A percentile compares a stretch with the other conserved stretches of the same genome.
Conservation (phyloP, 1,140 invertebrate species). For the Atta cephalotes region DNA sequence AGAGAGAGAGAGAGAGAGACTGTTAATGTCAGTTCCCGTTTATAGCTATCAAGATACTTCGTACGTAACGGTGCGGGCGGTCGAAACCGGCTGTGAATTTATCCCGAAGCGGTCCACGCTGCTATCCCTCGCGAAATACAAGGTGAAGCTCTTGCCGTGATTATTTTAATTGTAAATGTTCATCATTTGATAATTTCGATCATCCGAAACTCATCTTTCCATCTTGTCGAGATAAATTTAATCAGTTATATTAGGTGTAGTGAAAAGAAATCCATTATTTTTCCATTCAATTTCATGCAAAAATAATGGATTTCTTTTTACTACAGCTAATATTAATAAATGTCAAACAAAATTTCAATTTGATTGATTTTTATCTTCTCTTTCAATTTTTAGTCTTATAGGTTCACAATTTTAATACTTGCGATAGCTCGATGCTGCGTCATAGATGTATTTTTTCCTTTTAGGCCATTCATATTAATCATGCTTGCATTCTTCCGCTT, state of each 20-base stretch:
- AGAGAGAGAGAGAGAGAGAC: no score
- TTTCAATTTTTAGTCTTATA: slow-evolving; percentile 15
- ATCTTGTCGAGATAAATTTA: neutral
- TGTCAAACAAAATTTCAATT: neutral
- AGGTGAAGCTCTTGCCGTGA: neutral
- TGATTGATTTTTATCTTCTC: neutral
- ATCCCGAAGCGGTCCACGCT: neutral
- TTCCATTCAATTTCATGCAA: no score
- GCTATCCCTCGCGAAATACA: neutral
- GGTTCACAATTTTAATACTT: neutral
- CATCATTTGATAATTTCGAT: neutral
- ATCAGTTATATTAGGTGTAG: neutral
- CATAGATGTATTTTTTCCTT: neutral
- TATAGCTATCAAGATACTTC: slow-evolving; percentile 41
- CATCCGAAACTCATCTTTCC: neutral
- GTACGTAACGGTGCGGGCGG: neutral
- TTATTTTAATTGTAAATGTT: neutral
- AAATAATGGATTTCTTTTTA: no score
- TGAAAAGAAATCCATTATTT: no score
- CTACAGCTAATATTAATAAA: neutral
- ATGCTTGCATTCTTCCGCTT: neutral
- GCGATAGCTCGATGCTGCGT: neutral
- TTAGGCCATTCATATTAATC: neutral
- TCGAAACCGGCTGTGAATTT: slow-evolving; percentile 36
- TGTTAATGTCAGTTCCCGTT: slow-evolving; percentile 56